Evolutionary conservation across 2,113 vertebrate genomes (phyloP), one percentile per base, ranked within the genome.

Genomic region (Nannobrachium achirus): DNA sequence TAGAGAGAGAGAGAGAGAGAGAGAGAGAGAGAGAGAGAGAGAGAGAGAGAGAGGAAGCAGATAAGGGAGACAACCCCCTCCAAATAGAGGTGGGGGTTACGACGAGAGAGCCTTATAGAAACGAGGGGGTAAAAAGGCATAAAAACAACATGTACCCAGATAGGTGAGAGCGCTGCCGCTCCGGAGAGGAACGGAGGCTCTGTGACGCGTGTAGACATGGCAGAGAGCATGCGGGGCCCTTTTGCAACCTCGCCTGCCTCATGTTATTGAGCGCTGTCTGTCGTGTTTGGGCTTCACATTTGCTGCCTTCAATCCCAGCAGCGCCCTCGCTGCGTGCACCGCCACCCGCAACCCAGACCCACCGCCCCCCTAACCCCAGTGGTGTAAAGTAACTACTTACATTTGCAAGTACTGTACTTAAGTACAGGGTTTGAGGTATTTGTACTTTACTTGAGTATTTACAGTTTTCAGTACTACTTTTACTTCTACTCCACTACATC

Each of bases 1-100:
- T 1, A 2, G 15, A 13, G 52, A n/a, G 74, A 77, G 64, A 59
- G 70, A 79, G 61, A 53, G 45, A 76, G 71, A 59, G 76, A 82
- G 45, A 81, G 72, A 71, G 51, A 45, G 62, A 25, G 63, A 59
- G 60, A 63, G 46, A 71, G 70, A 55, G 51, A 53, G 25, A 67
- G 57, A 62, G 52, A 59, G 63, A 56, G 70, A 75, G 10, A 51
- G 16, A 25, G n/a, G 63, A 74, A 69, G 60, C 38, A 46, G 5
- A 9, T 18, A 40, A 64, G 18, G 16, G 19, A 40, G 10, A 25
- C 18, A 4, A 25, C 1, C 20, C 20, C 20, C 20, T 4, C 20
- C 45, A 73, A 63, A 56, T 75, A 56, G 59, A 13, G 10, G 19
- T 14, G 16, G n/a, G 58, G 52, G 14, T 57, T 61, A 79, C 41